Percentiles rank a stretch among this genome's conserved stretches.
Conservation (phyloP, 2,888 invertebrate species). For the Synanthedon formicaeformis region DNA sequence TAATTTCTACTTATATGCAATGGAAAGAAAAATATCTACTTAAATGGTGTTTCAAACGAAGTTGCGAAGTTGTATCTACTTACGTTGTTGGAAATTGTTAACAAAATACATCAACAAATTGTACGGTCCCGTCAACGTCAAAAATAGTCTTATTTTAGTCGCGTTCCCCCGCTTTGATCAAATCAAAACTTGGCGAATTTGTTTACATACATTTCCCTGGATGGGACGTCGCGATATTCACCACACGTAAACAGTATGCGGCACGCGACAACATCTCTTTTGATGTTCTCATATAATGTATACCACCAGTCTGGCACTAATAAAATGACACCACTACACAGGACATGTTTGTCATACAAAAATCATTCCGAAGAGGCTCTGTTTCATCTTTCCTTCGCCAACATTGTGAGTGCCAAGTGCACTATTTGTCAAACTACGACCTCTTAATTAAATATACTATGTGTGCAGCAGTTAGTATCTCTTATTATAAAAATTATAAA, state of each 20-base stretch:
- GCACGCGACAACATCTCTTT: conserved; percentile 48
- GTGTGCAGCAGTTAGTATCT: too few relatives aligned
- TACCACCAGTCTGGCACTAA: conserved; percentile 30
- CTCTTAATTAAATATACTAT: too few relatives aligned
- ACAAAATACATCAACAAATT: background rate
- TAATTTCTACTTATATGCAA: too few relatives aligned
- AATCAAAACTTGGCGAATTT: conserved; percentile 64
- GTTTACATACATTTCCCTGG: conserved; percentile 51
- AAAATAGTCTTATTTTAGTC: conserved; percentile 29
- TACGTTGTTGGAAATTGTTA: background rate
- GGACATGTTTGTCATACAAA: conserved; percentile 48
- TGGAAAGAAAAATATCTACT: too few relatives aligned
- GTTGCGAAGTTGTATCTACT: background rate
- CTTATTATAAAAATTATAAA: too few relatives aligned
- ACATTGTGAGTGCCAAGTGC: too few relatives aligned
- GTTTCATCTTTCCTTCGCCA: background rate
- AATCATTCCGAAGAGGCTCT: background rate
- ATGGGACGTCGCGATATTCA: conserved; percentile 42
- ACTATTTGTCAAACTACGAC: too few relatives aligned
- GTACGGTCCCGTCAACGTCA: background rate
- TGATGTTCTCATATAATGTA: conserved; percentile 39
- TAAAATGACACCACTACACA: conserved; percentile 44
- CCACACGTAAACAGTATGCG: conserved; percentile 51
- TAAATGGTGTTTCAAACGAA: background rate
- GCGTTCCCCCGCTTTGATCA: conserved; percentile 45